These are phyloP conservation scores for Leptinotarsa lineolata DNA, from an alignment of 1,140 invertebrate species.

Conservation along the genomic window DNA sequence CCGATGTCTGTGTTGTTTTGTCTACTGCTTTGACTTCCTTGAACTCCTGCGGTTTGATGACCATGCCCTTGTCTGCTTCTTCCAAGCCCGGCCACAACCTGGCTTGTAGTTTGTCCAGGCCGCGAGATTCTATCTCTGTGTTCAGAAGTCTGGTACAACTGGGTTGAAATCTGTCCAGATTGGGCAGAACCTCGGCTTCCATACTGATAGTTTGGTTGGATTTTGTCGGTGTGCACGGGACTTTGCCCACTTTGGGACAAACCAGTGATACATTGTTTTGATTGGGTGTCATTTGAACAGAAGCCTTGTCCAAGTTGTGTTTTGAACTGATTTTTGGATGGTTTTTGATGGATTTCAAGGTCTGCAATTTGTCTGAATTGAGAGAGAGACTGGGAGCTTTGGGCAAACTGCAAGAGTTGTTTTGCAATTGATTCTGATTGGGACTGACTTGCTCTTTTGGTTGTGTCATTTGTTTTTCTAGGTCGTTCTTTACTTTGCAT, in stretches of 20 bases:
- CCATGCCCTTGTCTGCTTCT: background rate
- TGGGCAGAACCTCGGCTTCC: background rate
- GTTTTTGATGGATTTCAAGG: background rate
- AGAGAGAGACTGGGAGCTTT: slow-evolving; percentile 12
- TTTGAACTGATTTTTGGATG: background rate
- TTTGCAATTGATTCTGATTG: slow-evolving; percentile 4
- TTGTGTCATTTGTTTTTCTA: background rate
- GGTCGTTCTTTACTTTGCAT: background rate
- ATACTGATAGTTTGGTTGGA: background rate
- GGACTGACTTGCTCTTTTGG: background rate
- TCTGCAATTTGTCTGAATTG: slow-evolving; percentile 15
- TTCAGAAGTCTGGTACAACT: background rate
- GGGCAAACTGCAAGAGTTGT: slow-evolving; percentile 20
- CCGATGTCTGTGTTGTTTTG: background rate
- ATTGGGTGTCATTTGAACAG: background rate
- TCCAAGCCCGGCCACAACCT: background rate
- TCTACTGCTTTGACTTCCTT: background rate
- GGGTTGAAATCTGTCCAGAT: slow-evolving; percentile 10
- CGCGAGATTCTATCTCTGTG: background rate
- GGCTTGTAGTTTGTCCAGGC: background rate
- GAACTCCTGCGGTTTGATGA: background rate
- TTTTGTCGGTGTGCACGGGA: background rate
- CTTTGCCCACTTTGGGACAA: slow-evolving; percentile 4
- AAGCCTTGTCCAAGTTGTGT: background rate
- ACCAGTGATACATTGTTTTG: background rate